Conservation (phyloP, 2,888 invertebrate genomes). For the Amphipyra berbera region DNA sequence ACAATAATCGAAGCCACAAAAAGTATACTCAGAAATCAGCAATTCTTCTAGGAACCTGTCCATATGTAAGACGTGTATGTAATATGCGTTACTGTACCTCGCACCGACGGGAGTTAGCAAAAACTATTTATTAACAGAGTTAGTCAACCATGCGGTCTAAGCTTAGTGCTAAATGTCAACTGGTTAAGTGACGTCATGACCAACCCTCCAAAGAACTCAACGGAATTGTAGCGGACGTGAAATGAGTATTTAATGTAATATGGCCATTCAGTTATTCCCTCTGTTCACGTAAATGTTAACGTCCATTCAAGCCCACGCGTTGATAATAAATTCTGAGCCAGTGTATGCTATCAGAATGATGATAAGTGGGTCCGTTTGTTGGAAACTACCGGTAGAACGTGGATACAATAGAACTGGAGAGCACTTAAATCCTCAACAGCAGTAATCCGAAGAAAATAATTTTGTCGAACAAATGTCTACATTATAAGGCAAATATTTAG, state of each 20-base stretch:
- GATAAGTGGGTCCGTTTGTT: constrained; percentile 42
- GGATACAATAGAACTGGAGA: constrained; percentile 27
- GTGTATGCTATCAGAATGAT: constrained; percentile 48
- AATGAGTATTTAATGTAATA: constrained; percentile 33
- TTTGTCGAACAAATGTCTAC: not conserved
- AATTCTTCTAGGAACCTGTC: constrained; percentile 52
- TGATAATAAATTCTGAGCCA: constrained; percentile 47
- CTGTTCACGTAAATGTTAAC: constrained; percentile 45
- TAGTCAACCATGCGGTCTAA: constrained; percentile 41
- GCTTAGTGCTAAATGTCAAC: constrained; percentile 46
- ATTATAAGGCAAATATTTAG: constrained; percentile 11
- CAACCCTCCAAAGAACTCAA: constrained; percentile 33
- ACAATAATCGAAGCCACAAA: constrained; percentile 35
- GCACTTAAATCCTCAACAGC: constrained; percentile 2
- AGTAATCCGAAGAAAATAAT: constrained; percentile 1
- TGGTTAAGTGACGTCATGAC: constrained; percentile 24
- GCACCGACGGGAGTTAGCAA: constrained; percentile 26
- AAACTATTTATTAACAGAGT: constrained; percentile 40
- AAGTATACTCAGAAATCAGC: constrained; percentile 52
- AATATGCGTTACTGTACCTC: constrained; percentile 46
- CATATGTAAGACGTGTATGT: constrained; percentile 47
- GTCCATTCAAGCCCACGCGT: constrained; percentile 48
- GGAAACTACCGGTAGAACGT: constrained; percentile 43
- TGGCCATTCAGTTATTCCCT: constrained; percentile 41
- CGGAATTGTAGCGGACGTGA: constrained; percentile 40